phyloP scores from a whole-genome alignment of 2,113 vertebrate genomes.

The Tricholaema leucomelas region DNA sequence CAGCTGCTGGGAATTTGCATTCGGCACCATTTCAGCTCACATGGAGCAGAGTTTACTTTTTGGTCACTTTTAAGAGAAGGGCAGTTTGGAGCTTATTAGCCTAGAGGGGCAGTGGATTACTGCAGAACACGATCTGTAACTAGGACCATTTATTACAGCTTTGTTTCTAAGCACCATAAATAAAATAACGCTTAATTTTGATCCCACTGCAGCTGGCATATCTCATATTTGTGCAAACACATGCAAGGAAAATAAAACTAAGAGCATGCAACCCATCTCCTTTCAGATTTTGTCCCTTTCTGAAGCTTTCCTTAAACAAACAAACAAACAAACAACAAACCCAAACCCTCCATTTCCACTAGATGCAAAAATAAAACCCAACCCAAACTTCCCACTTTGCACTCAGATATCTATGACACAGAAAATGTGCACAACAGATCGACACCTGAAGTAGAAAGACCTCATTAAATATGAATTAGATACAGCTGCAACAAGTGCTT shows the following conservation, averaged over 20 bases:
- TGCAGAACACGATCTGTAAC: not conserved
- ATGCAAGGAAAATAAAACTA: not conserved
- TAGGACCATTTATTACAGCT: not conserved
- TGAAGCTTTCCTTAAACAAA: not conserved
- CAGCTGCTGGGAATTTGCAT: not conserved
- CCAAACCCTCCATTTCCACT: not conserved
- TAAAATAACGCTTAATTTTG: not conserved
- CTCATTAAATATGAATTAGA: constrained; percentile 63
- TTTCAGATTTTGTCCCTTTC: not conserved
- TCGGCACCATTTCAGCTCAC: not conserved
- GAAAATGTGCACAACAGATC: constrained; percentile 43
- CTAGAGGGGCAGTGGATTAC: not conserved
- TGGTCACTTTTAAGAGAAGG: not conserved
- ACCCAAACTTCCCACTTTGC: not conserved
- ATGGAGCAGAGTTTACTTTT: not conserved
- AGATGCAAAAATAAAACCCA: not conserved
- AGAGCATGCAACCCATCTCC: not conserved
- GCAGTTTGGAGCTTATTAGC: not conserved
- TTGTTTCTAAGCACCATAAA: not conserved
- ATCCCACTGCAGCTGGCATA: not conserved
- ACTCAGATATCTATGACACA: constrained; percentile 40
- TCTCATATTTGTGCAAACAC: not conserved
- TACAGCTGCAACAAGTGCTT: constrained; percentile 45
- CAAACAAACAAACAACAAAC: too few relatives aligned
- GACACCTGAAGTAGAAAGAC: constrained; percentile 49